These are phyloP conservation scores for Pavo muticus DNA, from an alignment of 2,113 vertebrate genomes.

Conservation along the genomic window DNA sequence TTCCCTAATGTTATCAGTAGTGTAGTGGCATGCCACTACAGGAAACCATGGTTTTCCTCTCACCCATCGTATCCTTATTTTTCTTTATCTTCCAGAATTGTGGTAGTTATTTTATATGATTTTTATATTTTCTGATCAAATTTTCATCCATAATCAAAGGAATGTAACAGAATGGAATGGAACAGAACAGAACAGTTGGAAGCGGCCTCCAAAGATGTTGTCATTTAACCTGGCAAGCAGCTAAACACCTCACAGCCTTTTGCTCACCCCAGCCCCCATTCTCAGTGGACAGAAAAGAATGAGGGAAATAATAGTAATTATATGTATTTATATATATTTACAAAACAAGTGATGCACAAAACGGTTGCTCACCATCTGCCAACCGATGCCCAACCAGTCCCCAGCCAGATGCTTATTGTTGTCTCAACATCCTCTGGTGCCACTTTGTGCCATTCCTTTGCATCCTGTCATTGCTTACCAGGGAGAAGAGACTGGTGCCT, in stretches of 20 bases:
- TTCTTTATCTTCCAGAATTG: neutral
- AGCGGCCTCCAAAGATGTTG: neutral
- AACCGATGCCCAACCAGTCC: too few species aligned
- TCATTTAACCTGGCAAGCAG: too few species aligned
- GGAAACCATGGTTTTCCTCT: neutral
- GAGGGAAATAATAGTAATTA: too few species aligned
- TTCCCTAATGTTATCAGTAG: neutral
- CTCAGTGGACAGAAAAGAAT: too few species aligned
- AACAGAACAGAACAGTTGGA: neutral
- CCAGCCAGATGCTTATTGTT: too few species aligned
- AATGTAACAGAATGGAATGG: neutral
- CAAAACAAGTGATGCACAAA: too few species aligned
- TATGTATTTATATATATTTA: too few species aligned
- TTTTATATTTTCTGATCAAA: neutral
- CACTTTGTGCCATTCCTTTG: neutral
- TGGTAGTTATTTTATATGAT: neutral
- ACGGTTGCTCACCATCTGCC: too few species aligned
- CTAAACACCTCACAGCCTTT: too few species aligned
- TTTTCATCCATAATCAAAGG: neutral
- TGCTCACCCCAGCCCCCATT: too few species aligned
- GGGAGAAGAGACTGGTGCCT: neutral
- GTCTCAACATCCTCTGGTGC: neutral
- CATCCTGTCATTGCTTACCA: neutral
- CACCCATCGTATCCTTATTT: neutral
- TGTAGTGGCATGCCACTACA: neutral